A percentile compares a stretch with the other conserved stretches of the same genome.
phyloP scores from a whole-genome alignment of 1,140 invertebrate species.

The Maniola jurtina region DNA sequence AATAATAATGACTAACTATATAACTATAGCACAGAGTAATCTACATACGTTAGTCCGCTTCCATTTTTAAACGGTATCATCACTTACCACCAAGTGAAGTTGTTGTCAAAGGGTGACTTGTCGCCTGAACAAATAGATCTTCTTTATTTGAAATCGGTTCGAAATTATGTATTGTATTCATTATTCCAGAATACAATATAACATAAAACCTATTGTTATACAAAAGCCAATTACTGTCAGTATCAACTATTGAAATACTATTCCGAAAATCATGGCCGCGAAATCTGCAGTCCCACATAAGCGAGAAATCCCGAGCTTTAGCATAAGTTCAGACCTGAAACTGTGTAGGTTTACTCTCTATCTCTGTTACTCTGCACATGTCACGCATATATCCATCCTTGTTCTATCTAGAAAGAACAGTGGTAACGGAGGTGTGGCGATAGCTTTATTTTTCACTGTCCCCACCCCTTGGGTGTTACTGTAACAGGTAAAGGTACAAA shows the following conservation, averaged over 20 bases:
- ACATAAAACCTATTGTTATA: neutral
- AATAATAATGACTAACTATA: too few species aligned
- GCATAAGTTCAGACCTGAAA: neutral
- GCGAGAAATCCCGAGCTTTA: constrained; percentile 1
- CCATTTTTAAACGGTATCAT: too few species aligned
- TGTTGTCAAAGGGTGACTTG: too few species aligned
- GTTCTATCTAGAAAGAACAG: neutral
- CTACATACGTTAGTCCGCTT: too few species aligned
- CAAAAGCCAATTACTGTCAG: neutral
- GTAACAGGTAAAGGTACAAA: constrained; percentile 57
- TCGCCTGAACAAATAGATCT: too few species aligned
- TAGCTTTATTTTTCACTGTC: constrained; percentile 14
- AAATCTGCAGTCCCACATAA: neutral
- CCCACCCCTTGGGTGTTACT: constrained; percentile 24
- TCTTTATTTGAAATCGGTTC: too few species aligned
- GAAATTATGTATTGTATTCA: too few species aligned
- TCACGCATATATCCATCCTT: neutral
- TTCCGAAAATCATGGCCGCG: neutral
- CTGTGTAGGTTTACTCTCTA: neutral
- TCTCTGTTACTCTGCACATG: neutral
- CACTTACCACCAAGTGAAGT: too few species aligned
- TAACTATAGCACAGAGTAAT: too few species aligned
- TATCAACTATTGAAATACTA: neutral
- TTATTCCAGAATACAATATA: too few species aligned
- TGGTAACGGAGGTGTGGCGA: constrained; percentile 8